Conservation (phyloP, 1,140 invertebrate species). For the Trachymyrmex cornetzi region DNA sequence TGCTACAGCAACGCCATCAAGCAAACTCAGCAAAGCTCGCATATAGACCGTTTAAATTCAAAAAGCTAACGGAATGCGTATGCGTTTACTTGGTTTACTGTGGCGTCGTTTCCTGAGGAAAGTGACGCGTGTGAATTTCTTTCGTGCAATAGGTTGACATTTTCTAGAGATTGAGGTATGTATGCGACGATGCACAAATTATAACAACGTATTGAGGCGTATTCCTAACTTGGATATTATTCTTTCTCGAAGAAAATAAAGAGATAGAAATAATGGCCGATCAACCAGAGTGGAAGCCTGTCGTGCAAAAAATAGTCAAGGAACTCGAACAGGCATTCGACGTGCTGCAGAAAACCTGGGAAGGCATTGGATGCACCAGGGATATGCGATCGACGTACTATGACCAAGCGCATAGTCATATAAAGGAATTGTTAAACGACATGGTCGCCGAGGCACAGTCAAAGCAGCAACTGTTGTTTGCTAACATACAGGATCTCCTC, state of each 20-base stretch:
- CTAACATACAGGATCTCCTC: conserved; percentile 73
- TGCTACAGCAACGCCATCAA: conserved; percentile 1
- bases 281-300: conserved; percentile 27
- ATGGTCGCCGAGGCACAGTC: conserved; percentile 79
- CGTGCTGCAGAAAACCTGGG: conserved; percentile 70
- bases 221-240: not conserved
- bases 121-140: not conserved
- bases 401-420: conserved; percentile 68
- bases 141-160: conserved; percentile 39
- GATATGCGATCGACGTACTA: conserved; percentile 65
- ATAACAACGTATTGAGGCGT: too few relatives aligned
- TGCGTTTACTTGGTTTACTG: too few relatives aligned
- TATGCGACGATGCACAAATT: not conserved
- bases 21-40: not conserved
- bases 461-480: conserved; percentile 74
- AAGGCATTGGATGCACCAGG: conserved; percentile 70
- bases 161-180: conserved; percentile 13
- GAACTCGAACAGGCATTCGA: conserved; percentile 9
- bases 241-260: not conserved
- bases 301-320: not conserved
- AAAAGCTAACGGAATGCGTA: conserved; percentile 40
- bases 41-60: conserved; percentile 26
- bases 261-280: conserved; percentile 30
- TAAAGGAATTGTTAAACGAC: conserved; percentile 77
- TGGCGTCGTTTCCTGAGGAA: not conserved